Evolutionary conservation across 2,888 invertebrate species (phyloP).

Genomic region (Galerucella nymphaeae): DNA sequence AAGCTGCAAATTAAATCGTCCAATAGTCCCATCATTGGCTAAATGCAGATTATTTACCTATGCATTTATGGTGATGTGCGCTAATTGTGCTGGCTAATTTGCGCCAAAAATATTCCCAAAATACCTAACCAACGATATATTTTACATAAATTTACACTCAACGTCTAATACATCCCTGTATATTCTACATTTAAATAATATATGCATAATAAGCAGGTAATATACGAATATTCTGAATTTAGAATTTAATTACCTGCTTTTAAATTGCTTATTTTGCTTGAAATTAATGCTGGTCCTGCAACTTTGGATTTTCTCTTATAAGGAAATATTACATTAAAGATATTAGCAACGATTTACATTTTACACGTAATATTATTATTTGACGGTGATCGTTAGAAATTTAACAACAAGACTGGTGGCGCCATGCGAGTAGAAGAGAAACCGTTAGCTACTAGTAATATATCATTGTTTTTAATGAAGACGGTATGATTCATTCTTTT

Average conservation of each 20-base stretch:
- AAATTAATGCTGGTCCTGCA: conserved; percentile 5
- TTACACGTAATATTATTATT: neutral
- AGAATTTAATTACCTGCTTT: conserved; percentile 28
- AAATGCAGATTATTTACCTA: too few relatives aligned
- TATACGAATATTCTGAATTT: conserved; percentile 27
- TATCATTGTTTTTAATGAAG: neutral
- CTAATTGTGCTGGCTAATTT: too few relatives aligned
- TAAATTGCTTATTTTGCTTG: conserved; percentile 18
- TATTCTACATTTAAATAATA: conserved; percentile 18
- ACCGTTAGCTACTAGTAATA: neutral
- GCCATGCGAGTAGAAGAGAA: neutral
- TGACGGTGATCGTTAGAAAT: conserved; percentile 1
- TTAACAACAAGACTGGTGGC: conserved; percentile 8
- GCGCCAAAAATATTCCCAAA: too few relatives aligned
- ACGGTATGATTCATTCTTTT: too few relatives aligned
- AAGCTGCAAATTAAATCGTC: too few relatives aligned
- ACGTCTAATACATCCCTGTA: conserved; percentile 11
- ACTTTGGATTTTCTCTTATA: conserved; percentile 15
- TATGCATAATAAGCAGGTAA: conserved; percentile 22
- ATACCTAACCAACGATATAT: too few relatives aligned
- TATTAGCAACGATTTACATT: conserved; percentile 17
- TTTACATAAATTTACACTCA: too few relatives aligned
- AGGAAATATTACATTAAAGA: conserved; percentile 18
- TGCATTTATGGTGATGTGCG: too few relatives aligned
- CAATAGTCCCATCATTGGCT: too few relatives aligned